These are phyloP conservation scores for Sarcophaga carnaria DNA, from an alignment of 2,888 invertebrate genomes.

Conservation along the genomic window DNA sequence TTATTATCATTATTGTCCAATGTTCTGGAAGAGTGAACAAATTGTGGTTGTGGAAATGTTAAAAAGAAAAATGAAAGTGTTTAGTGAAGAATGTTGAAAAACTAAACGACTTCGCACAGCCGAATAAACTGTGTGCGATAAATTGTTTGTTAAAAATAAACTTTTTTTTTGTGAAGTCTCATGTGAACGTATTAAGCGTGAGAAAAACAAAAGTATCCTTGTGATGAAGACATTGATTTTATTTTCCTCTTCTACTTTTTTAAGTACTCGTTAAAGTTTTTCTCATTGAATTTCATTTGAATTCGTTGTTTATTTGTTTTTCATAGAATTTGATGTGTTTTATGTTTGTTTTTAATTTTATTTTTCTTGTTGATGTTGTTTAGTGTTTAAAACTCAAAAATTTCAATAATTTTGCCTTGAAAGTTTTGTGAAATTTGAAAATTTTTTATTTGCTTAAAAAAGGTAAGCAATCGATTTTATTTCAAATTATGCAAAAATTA, in stretches of 20 bases:
- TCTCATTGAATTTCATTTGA: neutral
- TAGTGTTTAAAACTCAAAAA: no score
- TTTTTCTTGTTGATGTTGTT: no score
- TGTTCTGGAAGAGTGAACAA: conserved; percentile 63
- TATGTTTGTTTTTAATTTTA: neutral
- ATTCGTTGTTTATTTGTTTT: neutral
- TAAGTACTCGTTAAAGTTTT: neutral
- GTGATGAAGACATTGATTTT: neutral
- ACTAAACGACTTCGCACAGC: neutral
- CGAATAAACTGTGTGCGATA: neutral
- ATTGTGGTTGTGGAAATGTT: conserved; percentile 2
- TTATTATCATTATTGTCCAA: conserved; percentile 58
- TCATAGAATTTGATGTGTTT: neutral
- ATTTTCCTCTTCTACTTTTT: neutral
- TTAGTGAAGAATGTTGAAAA: neutral
- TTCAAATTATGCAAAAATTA: no score
- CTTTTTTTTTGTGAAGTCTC: neutral
- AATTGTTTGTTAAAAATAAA: conserved; percentile 22
- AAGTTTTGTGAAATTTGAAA: no score
- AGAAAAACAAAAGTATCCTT: neutral
- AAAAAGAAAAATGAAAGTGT: neutral
- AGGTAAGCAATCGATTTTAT: no score
- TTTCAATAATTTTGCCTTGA: no score
- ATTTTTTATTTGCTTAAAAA: no score
- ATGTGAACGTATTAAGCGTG: no score